Conservation (phyloP, 1,140 invertebrate genomes). For the Rhizoglyphus robini region DNA sequence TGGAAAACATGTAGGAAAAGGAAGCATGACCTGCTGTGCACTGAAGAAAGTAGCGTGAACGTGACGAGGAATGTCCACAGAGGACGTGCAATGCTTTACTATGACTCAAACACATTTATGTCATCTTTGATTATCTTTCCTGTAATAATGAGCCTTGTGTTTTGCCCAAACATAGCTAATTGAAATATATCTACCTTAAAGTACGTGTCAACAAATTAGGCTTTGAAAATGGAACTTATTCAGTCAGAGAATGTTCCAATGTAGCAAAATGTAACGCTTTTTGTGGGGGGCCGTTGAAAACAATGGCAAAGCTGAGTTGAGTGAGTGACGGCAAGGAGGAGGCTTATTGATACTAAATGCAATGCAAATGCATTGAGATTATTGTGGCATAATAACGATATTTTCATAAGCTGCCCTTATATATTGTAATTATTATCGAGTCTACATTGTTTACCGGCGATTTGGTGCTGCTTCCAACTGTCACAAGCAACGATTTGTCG, state of each 20-base stretch:
- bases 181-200: no score
- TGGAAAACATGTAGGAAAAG: slow-evolving; percentile 7
- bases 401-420: background rate
- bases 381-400: background rate
- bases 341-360: background rate
- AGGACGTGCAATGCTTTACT: background rate
- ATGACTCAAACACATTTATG: no score
- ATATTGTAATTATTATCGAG: background rate
- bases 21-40: background rate
- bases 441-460: background rate
- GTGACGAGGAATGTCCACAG: background rate
- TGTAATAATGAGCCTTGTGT: no score
- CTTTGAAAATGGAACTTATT: no score
- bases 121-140: no score
- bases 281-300: background rate
- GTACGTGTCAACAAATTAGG: no score
- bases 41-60: background rate
- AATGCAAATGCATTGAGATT: background rate
- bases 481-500: background rate
- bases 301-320: background rate
- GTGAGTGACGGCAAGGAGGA: background rate
- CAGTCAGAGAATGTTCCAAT: no score
- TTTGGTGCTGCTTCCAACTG: background rate
- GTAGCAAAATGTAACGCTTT: background rate
- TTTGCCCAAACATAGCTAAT: no score